Evolutionary conservation across 2,888 invertebrate genomes (phyloP).

Genomic region (Hyppa rectilinea): DNA sequence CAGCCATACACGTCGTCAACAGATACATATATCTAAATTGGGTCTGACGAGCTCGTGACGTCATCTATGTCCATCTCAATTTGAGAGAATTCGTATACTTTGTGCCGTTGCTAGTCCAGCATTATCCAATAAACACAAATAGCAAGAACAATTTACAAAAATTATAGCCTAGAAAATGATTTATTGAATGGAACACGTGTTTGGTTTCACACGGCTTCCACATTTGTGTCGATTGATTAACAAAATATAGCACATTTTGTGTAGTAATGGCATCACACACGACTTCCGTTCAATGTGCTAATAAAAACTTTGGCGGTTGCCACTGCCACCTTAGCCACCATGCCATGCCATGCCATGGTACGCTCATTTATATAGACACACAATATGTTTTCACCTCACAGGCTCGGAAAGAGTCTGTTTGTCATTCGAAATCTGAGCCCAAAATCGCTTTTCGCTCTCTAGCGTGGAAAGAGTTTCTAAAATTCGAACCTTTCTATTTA

Average conservation of each 20-base stretch:
- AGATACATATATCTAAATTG: conserved; percentile 64
- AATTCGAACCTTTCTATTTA: too few relatives aligned
- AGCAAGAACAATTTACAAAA: conserved; percentile 19
- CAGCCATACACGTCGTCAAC: conserved; percentile 65
- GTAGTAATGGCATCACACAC: conserved; percentile 62
- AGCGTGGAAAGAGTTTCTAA: too few relatives aligned
- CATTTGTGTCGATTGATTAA: conserved; percentile 51
- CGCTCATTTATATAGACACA: conserved; percentile 14
- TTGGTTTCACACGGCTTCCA: conserved; percentile 56
- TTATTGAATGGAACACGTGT: conserved; percentile 53
- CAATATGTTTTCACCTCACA: conserved; percentile 40
- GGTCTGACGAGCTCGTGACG: conserved; percentile 61
- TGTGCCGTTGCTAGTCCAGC: conserved; percentile 15
- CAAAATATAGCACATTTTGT: conserved; percentile 61
- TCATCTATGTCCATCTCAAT: conserved; percentile 59
- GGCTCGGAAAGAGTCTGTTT: too few relatives aligned
- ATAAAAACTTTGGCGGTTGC: conserved; percentile 64
- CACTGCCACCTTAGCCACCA: conserved; percentile 27
- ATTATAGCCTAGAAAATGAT: conserved; percentile 14
- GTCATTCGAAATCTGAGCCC: too few relatives aligned
- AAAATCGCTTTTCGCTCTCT: too few relatives aligned
- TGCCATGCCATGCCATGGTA: conserved; percentile 29
- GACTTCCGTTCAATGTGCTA: conserved; percentile 65
- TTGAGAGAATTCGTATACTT: conserved; percentile 27
- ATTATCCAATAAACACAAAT: conserved; percentile 42